Conservation (phyloP, 2,888 invertebrate species). For the Xylocampa areola region DNA sequence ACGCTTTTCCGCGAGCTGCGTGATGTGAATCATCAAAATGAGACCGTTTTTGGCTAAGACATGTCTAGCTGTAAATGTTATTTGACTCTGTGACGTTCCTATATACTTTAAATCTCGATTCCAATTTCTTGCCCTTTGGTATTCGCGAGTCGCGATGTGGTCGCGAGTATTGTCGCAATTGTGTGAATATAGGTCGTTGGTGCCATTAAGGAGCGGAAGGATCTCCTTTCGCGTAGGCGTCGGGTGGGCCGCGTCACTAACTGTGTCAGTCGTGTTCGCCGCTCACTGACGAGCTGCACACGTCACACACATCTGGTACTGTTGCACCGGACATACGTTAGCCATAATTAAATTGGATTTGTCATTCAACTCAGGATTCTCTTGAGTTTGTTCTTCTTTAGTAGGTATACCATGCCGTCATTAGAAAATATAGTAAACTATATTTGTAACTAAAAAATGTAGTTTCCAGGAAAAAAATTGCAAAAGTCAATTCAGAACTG, state of each 20-base stretch:
- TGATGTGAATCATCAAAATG: slow-evolving; percentile 7
- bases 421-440: no score
- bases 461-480: slow-evolving; percentile 9
- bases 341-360: not conserved
- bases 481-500: slow-evolving; percentile 7
- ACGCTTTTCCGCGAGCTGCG: slow-evolving; percentile 5
- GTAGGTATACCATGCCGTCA: not conserved
- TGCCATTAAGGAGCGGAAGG: slow-evolving; percentile 33
- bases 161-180: slow-evolving; percentile 9
- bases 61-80: not conserved
- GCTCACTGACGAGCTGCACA: slow-evolving; percentile 13
- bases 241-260: slow-evolving; percentile 11
- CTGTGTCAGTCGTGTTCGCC: slow-evolving; percentile 23
- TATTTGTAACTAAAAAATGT: no score
- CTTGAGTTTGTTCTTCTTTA: not conserved
- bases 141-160: slow-evolving; percentile 7
- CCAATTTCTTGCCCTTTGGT: not conserved
- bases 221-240: slow-evolving; percentile 12
- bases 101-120: not conserved
- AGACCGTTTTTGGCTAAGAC: not conserved
- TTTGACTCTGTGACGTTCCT: not conserved
- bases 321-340: not conserved
- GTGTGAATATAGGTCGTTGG: slow-evolving; percentile 25
- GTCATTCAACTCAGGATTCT: not conserved
- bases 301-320: slow-evolving; percentile 21